Percentiles rank a stretch among this genome's conserved stretches.
These are phyloP conservation scores for Baronia brevicornis DNA, from an alignment of 2,888 invertebrate species.

Conservation along the genomic window DNA sequence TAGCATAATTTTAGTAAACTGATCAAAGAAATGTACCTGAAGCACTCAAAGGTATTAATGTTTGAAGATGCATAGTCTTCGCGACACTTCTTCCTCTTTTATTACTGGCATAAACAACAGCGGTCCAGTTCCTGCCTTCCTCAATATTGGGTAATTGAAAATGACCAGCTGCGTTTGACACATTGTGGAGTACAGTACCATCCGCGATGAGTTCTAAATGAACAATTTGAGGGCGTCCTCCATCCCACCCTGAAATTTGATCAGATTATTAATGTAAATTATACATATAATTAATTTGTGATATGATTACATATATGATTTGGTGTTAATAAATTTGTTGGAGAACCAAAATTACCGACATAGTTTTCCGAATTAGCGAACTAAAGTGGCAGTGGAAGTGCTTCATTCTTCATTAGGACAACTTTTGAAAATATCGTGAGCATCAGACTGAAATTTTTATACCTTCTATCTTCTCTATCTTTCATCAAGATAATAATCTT, in stretches of 20 bases:
- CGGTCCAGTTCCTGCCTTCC: constrained; percentile 37
- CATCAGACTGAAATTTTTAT: too few relatives aligned
- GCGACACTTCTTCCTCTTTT: constrained; percentile 36
- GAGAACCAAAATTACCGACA: too few relatives aligned
- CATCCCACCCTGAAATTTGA: constrained; percentile 44
- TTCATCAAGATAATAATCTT: too few relatives aligned
- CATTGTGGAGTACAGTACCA: constrained; percentile 33
- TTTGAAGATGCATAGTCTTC: constrained; percentile 30
- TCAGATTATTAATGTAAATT: background rate
- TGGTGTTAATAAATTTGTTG: background rate
- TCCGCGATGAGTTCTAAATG: constrained; percentile 35
- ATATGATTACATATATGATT: constrained; percentile 1
- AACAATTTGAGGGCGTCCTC: constrained; percentile 44
- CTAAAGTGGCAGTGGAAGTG: too few relatives aligned
- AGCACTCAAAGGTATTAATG: constrained; percentile 30
- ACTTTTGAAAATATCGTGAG: too few relatives aligned
- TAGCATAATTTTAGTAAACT: too few relatives aligned
- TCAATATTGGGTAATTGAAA: constrained; percentile 37
- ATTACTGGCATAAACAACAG: constrained; percentile 41
- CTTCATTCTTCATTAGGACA: too few relatives aligned
- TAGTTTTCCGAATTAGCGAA: too few relatives aligned
- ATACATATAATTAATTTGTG: background rate
- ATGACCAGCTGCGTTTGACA: constrained; percentile 36
- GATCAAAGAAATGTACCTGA: too few relatives aligned
- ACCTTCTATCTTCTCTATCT: too few relatives aligned